Percentiles rank a stretch among this genome's conserved stretches.
phyloP scores from a whole-genome alignment of 1,140 invertebrate genomes.

The Ips nitidus region DNA sequence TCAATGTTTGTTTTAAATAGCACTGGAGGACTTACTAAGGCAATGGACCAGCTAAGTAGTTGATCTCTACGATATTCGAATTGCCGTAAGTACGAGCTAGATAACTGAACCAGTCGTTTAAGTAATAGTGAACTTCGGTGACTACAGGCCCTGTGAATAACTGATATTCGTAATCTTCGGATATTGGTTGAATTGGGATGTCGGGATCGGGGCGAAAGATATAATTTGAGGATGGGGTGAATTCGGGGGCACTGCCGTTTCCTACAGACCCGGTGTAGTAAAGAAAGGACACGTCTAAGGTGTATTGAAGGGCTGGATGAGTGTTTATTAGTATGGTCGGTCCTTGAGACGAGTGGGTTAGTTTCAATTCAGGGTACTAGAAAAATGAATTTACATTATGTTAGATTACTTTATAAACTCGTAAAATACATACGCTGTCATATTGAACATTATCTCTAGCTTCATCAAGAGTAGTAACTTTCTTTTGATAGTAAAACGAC shows the following conservation, averaged over 20 bases:
- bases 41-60: constrained; percentile 93
- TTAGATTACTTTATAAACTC: no score
- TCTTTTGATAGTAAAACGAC: constrained; percentile 54
- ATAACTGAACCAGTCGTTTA: constrained; percentile 77
- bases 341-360: constrained; percentile 55
- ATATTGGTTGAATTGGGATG: constrained; percentile 47
- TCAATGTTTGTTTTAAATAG: neutral
- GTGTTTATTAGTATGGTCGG: constrained; percentile 55
- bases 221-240: constrained; percentile 78
- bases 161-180: constrained; percentile 56
- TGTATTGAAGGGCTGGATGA: constrained; percentile 52
- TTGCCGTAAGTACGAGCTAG: constrained; percentile 72
- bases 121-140: constrained; percentile 78
- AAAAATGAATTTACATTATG: neutral
- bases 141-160: constrained; percentile 70
- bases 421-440: no score
- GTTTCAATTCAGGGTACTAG: constrained; percentile 51
- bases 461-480: no score
- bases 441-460: no score
- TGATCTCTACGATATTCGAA: constrained; percentile 74
- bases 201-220: constrained; percentile 74
- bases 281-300: constrained; percentile 68
- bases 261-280: constrained; percentile 66
- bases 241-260: constrained; percentile 57
- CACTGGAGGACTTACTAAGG: constrained; percentile 60